Base-by-base conservation (phyloP, 2,888 invertebrate genomes). In the Hypomecis atomaria region DNA sequence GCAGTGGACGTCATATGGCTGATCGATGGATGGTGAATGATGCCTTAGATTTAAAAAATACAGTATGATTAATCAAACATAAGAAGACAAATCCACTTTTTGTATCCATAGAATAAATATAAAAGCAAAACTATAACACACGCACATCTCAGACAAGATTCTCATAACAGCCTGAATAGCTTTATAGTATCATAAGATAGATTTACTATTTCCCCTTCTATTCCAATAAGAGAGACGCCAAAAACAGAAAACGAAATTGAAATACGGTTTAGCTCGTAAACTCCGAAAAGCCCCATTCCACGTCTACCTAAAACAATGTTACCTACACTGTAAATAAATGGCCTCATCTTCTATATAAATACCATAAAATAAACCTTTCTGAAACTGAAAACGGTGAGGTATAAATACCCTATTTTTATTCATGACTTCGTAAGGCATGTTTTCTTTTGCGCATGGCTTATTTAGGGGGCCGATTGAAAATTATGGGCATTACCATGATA, bases 391-490 rank as follows among this genome's bases (percentile, higher is more conserved):
- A 69, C 69, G 70, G 66, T 68, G 74, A 72, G 64, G 73, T 72
- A 71, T 71, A 72, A 72, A 72, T 71, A 71, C 67, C 68, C 71
- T 73, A 82, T 80, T 79, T 71, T 79, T 82, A 84, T 84, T 84
- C 82, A 83, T 83, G 79, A 75, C 68, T 83, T 81, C 81, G 80
- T 82, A 77, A 74, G 71, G 74, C 71, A 73, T 72, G 73, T 75
- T 69, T 55, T 55, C 55, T 56, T 60, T 52, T 65, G 50, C 23
- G 67, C 73, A 78, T 76, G 78, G 77, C 78, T 78, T 81, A 79
- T 79, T 81, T 78, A 77, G 78, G 72, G 62, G 70, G 77, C 68
- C 81, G 76, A 82, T 82, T 79, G 81, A 80, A 82, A 82, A 79
- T 81, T 80, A 82, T 80, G 77, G 73, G 36, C 67, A 77, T 77